phyloP scores from a whole-genome alignment of 2,113 vertebrate species.

The Megaceryle maxima region DNA sequence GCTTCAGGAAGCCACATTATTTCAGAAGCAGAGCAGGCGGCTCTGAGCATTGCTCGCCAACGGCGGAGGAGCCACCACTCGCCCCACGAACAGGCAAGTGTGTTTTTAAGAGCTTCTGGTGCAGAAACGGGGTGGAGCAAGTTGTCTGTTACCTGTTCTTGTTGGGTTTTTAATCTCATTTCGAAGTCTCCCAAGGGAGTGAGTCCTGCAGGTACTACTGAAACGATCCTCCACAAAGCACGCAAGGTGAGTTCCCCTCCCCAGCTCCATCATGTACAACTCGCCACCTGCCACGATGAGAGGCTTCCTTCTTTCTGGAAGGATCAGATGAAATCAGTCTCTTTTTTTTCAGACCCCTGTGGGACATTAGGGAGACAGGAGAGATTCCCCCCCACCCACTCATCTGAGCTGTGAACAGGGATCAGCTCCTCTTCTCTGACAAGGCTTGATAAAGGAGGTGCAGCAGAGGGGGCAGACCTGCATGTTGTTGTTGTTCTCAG shows the following conservation, averaged over 20 bases:
- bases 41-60: fast-evolving
- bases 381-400: fast-evolving
- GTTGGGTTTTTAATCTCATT: background rate
- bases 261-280: fast-evolving
- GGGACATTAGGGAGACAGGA: too few relatives aligned
- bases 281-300: too few relatives aligned
- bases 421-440: background rate
- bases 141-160: too few relatives aligned
- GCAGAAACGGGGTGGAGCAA: background rate
- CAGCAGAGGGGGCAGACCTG: background rate
- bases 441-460: too few relatives aligned
- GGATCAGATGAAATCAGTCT: background rate
- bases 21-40: fast-evolving
- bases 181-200: background rate
- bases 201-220: background rate
- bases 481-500: fast-evolving
- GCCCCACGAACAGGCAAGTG: background rate
- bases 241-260: too few relatives aligned
- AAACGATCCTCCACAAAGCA: background rate
- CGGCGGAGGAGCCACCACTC: background rate
- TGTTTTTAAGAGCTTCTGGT: background rate
- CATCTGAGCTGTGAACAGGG: background rate
- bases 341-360: background rate
- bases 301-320: background rate
- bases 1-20: fast-evolving